Percentiles rank a stretch among this genome's conserved stretches.
Conservation (phyloP, 2,113 vertebrate genomes). For the Indicator indicator region DNA sequence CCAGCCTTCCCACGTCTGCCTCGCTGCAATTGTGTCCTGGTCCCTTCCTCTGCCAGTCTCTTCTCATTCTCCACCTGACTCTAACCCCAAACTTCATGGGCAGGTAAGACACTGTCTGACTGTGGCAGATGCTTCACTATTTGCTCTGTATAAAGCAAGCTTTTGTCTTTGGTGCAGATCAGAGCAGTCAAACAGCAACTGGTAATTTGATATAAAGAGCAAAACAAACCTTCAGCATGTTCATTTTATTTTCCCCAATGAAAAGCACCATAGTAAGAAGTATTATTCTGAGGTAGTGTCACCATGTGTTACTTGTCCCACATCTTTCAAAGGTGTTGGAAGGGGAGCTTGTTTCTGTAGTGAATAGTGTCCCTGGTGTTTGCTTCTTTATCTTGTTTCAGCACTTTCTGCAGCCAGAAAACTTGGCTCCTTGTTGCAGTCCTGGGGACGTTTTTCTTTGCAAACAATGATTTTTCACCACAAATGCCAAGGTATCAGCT, state of each 20-base stretch:
- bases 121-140: neutral
- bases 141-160: neutral
- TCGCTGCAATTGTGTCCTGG: neutral
- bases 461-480: slow-evolving; percentile 14
- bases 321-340: slow-evolving; percentile 35
- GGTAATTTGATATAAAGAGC: neutral
- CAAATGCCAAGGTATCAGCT: slow-evolving; percentile 21
- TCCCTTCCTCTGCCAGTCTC: neutral
- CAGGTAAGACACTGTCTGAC: neutral
- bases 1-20: neutral
- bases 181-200: neutral
- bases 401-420: slow-evolving; percentile 15
- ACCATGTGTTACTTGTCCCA: slow-evolving; percentile 28
- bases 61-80: neutral
- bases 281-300: neutral
- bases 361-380: slow-evolving; percentile 23
- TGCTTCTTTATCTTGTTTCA: slow-evolving; percentile 26
- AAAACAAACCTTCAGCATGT: neutral
- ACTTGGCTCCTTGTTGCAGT: neutral
- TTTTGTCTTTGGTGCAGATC: neutral
- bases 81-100: neutral
- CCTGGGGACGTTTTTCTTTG: slow-evolving; percentile 14
- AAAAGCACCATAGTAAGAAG: neutral
- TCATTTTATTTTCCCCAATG: slow-evolving; percentile 8
- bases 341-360: slow-evolving; percentile 34